Percentiles rank a stretch among this genome's conserved stretches.
Conservation (phyloP, 2,888 invertebrate genomes). For the Girardia tigrina region DNA sequence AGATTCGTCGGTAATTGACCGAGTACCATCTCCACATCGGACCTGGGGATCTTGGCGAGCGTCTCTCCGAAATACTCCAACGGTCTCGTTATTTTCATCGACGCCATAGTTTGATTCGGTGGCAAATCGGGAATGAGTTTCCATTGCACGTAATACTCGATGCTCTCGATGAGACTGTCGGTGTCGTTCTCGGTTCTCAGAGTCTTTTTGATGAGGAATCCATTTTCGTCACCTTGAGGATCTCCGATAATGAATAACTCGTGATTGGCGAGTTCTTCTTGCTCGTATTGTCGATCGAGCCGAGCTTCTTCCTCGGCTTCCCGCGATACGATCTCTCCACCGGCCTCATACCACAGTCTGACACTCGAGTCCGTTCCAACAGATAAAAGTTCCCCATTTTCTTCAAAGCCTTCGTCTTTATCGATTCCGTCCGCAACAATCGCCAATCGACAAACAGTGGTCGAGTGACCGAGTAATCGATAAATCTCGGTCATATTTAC, state of each 20-base stretch:
- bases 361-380: conserved; percentile 76
- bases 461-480: conserved; percentile 63
- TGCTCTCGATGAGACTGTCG: not conserved
- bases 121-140: not conserved
- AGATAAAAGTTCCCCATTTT: conserved; percentile 66
- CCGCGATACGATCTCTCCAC: conserved; percentile 64
- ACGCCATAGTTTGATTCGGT: not conserved
- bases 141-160: not conserved
- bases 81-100: not conserved
- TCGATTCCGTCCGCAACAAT: conserved; percentile 76
- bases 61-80: not conserved
- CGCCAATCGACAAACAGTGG: conserved; percentile 62
- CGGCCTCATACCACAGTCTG: conserved; percentile 70
- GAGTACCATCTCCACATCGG: not conserved
- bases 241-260: not conserved
- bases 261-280: conserved; percentile 49
- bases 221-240: not conserved
- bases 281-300: conserved; percentile 57
- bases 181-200: not conserved
- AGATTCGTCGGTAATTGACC: not conserved
- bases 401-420: conserved; percentile 57
- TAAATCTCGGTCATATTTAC: conserved; percentile 76
- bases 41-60: not conserved
- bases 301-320: conserved; percentile 67
- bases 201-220: not conserved